Conservation (phyloP, 2,113 vertebrate species). For the Gallinago media region DNA sequence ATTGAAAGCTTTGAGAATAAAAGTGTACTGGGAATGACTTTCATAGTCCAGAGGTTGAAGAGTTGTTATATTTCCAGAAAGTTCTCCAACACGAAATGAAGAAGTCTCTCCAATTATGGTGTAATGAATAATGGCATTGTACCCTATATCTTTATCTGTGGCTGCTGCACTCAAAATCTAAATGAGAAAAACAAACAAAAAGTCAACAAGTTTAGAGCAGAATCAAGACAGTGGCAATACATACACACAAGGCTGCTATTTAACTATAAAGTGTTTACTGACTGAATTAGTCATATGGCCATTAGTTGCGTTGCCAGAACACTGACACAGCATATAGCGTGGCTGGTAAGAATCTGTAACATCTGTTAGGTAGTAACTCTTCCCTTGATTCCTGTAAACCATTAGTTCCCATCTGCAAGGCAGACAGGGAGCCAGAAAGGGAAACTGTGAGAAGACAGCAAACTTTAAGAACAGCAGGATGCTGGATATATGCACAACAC, state of each 20-base stretch:
- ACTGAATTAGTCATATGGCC: not conserved
- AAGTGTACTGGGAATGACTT: not conserved
- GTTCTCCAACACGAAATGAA: constrained; percentile 46
- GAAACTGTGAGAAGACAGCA: not conserved
- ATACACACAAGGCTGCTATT: not conserved
- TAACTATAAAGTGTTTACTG: not conserved
- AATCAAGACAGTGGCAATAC: not conserved
- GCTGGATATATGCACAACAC: not conserved
- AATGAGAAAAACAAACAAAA: not conserved
- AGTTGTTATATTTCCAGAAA: constrained; percentile 56
- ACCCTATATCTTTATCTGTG: constrained; percentile 51
- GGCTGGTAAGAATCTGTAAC: no score
- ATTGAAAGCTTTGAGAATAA: constrained; percentile 60
- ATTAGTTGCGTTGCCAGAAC: not conserved
- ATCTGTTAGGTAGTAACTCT: not conserved
- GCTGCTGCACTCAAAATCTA: constrained; percentile 63
- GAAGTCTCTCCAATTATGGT: not conserved
- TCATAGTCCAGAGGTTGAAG: constrained; percentile 65
- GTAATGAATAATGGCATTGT: constrained; percentile 63
- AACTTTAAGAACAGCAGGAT: not conserved
- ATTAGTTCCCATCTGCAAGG: not conserved
- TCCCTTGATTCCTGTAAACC: not conserved
- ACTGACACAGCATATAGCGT: not conserved
- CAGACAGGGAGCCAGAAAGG: not conserved
- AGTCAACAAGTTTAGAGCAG: not conserved